phyloP scores from a whole-genome alignment of 2,113 vertebrate genomes.

The Hippoglossus stenolepis region DNA sequence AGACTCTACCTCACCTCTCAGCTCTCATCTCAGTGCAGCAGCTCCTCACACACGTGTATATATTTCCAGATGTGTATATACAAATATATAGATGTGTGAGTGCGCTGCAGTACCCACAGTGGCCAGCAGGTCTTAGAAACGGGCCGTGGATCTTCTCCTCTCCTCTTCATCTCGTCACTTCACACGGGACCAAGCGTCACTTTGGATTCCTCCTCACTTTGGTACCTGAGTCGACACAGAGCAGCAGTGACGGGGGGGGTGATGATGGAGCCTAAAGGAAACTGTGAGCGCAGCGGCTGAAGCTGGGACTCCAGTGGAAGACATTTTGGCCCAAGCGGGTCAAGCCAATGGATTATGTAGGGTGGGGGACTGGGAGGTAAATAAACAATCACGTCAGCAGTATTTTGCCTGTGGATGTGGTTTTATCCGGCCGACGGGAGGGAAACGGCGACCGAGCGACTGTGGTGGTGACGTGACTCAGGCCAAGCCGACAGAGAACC shows the following conservation, averaged over 20 bases:
- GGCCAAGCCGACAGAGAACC: slow-evolving; percentile 22
- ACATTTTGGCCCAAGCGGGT: slow-evolving; percentile 47
- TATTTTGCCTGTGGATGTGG: slow-evolving; percentile 26
- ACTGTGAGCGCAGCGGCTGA: slow-evolving; percentile 20
- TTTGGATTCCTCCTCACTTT: slow-evolving; percentile 32
- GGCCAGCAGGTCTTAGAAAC: neutral
- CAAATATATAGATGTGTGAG: neutral
- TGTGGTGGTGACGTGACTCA: slow-evolving; percentile 31
- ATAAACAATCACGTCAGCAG: slow-evolving; percentile 34
- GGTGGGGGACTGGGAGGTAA: neutral
- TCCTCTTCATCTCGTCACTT: neutral
- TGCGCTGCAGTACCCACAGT: neutral
- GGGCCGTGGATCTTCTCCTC: slow-evolving; percentile 20
- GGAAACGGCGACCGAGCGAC: slow-evolving; percentile 4
- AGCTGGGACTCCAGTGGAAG: slow-evolving; percentile 40
- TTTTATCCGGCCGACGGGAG: neutral
- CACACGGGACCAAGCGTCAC: slow-evolving; percentile 56
- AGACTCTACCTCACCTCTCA: slow-evolving; percentile 79
- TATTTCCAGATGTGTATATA: neutral
- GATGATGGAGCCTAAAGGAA: neutral
- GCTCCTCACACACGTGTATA: neutral
- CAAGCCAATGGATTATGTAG: slow-evolving; percentile 24
- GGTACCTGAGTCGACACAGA: slow-evolving; percentile 4
- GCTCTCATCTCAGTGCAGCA: slow-evolving; percentile 64
- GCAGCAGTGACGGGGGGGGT: neutral